A percentile compares a stretch with the other conserved stretches of the same genome.
These are phyloP conservation scores for Cnemophilus loriae DNA, from an alignment of 2,113 vertebrate genomes.

Conservation along the genomic window DNA sequence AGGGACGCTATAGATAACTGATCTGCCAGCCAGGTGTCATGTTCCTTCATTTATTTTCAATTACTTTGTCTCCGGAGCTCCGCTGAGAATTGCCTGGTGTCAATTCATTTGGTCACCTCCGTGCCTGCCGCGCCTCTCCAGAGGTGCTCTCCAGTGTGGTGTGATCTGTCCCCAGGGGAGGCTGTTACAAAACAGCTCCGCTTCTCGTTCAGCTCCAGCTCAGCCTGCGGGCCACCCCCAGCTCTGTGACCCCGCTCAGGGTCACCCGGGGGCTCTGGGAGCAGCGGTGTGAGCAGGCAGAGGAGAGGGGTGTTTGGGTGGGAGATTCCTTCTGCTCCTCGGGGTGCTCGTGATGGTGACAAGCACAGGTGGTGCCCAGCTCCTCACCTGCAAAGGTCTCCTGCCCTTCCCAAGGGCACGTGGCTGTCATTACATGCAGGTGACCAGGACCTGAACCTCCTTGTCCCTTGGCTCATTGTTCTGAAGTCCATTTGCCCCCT, in stretches of 20 bases:
- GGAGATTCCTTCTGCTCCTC: not conserved
- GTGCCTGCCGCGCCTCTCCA: not conserved
- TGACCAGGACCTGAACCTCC: not conserved
- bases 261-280: not conserved
- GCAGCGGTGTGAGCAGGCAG: not conserved
- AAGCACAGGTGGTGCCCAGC: too few species aligned
- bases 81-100: not conserved
- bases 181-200: slow-evolving; percentile 29
- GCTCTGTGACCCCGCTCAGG: not conserved
- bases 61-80: slow-evolving; percentile 27
- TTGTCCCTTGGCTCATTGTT: not conserved
- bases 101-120: slow-evolving; percentile 37
- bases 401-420: not conserved
- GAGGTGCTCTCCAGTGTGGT: not conserved
- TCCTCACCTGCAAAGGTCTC: not conserved
- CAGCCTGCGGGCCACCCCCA: not conserved
- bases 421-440: fast-evolving
- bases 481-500: not conserved
- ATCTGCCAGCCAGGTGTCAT: slow-evolving; percentile 56
- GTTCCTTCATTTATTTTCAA: slow-evolving; percentile 66
- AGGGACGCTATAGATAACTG: slow-evolving; percentile 61
- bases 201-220: not conserved
- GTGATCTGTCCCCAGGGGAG: not conserved
- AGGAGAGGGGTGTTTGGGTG: not conserved
- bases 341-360: fast-evolving